phyloP scores from a whole-genome alignment of 2,113 vertebrate genomes.

The Leptocoma aspasia region DNA sequence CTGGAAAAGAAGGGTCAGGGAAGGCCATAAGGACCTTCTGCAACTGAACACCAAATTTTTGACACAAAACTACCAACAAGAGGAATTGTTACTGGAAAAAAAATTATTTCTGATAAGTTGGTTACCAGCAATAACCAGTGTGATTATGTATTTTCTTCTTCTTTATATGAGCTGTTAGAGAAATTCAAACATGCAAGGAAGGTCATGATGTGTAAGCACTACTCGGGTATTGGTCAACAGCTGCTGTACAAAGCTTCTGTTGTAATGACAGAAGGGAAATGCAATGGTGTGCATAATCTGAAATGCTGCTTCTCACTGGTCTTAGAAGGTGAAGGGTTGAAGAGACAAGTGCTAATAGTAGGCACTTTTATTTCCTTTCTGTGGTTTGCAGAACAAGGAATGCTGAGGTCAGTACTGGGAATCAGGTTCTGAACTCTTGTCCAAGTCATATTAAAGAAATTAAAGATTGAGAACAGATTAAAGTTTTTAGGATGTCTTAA shows the following conservation, averaged over 20 bases:
- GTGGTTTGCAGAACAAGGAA: not conserved
- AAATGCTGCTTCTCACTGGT: not conserved
- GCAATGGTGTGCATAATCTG: not conserved
- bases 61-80: not conserved
- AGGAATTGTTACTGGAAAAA: not conserved
- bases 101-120: not conserved
- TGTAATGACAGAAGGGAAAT: not conserved
- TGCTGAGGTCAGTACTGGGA: not conserved
- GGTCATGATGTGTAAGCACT: rapidly evolving
- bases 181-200: not conserved
- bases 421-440: not conserved
- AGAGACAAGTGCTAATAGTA: not conserved
- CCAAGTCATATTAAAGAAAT: not conserved
- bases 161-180: not conserved
- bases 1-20: not conserved
- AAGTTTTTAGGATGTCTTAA: not conserved
- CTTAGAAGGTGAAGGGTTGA: not conserved
- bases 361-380: not conserved
- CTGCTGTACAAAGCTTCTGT: not conserved
- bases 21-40: not conserved
- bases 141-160: not conserved
- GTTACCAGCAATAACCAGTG: not conserved
- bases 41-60: not conserved
- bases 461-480: not conserved
- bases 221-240: rapidly evolving